Conservation (phyloP, 2,797 vertebrate genomes). For the Myiotriccus ornatus region DNA sequence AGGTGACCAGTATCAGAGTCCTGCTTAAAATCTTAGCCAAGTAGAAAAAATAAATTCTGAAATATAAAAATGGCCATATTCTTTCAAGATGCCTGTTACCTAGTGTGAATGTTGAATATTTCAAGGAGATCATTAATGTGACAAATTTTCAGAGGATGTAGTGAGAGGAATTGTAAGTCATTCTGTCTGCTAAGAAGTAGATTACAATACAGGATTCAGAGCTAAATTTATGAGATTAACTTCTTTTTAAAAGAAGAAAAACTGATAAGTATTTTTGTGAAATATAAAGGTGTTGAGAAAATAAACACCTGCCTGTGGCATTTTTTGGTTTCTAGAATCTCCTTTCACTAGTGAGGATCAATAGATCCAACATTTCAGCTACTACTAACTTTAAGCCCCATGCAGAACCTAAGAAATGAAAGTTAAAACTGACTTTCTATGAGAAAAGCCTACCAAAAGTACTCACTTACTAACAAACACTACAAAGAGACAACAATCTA, state of each 20-base stretch:
- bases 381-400: neutral
- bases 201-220: neutral
- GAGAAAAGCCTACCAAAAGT: neutral
- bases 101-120: neutral
- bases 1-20: neutral
- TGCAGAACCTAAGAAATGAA: neutral
- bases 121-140: neutral
- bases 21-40: neutral
- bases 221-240: neutral
- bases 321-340: neutral
- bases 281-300: neutral
- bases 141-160: neutral
- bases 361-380: neutral
- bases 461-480: neutral
- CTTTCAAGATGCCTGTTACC: neutral
- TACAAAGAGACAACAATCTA: neutral
- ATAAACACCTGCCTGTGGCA: neutral
- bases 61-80: neutral
- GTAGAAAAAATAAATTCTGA: neutral
- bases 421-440: neutral
- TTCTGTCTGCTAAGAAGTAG: neutral
- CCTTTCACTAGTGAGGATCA: neutral
- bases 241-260: neutral
- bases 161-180: neutral
- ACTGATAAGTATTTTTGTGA: neutral